Conservation (phyloP, 2,888 invertebrate genomes). For the Enoplolaimus lenunculus region DNA sequence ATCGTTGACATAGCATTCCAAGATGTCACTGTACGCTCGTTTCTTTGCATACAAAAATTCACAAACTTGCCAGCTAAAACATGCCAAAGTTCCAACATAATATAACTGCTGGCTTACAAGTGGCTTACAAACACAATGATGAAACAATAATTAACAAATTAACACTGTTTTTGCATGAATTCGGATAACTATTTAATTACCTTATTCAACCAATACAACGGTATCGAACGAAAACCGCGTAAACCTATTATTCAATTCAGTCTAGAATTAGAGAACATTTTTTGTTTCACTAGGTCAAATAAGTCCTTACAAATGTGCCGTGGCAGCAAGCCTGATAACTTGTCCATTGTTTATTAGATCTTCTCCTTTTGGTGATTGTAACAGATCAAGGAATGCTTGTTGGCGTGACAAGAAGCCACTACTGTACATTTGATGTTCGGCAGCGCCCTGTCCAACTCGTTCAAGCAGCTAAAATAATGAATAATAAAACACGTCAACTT, state of each 20-base stretch:
- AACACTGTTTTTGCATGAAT: too few relatives aligned
- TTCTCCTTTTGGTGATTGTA: conserved; percentile 51
- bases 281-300: too few relatives aligned
- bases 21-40: conserved; percentile 52
- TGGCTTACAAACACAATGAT: too few relatives aligned
- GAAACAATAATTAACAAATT: too few relatives aligned
- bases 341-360: conserved; percentile 50
- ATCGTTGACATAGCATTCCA: conserved; percentile 56
- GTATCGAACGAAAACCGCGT: too few relatives aligned
- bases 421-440: conserved; percentile 2
- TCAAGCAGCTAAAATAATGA: conserved; percentile 20
- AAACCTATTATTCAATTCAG: too few relatives aligned
- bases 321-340: conserved; percentile 52
- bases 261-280: too few relatives aligned
- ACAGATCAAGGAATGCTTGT: conserved; percentile 57
- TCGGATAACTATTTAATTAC: background rate
- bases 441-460: conserved; percentile 7
- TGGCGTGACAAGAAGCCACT: conserved; percentile 53
- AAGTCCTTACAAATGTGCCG: conserved; percentile 55
- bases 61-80: conserved; percentile 53
- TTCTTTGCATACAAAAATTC: conserved; percentile 55
- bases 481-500: background rate
- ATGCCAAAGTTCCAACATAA: too few relatives aligned
- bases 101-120: too few relatives aligned
- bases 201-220: too few relatives aligned